These are phyloP conservation scores for Drosophila pectinifera DNA, from an alignment of 1,140 invertebrate genomes.

Conservation along the genomic window DNA sequence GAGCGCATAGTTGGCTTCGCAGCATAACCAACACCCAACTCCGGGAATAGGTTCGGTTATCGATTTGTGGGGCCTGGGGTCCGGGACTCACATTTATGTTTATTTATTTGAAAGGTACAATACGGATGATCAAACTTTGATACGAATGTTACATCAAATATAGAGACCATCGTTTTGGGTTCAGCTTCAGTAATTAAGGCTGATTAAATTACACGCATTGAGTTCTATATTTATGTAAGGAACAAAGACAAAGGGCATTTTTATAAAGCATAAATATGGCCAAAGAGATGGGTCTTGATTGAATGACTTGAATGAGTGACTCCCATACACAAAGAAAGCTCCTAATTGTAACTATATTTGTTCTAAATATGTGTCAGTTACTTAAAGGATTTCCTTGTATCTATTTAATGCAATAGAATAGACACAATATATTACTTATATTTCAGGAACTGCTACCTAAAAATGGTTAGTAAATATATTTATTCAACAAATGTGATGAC, in stretches of 20 bases:
- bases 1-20: constrained; percentile 42
- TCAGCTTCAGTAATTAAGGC: not conserved
- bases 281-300: too few relatives aligned
- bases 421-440: too few relatives aligned
- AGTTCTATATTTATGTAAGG: not conserved
- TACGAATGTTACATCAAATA: constrained; percentile 25
- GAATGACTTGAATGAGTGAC: too few relatives aligned
- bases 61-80: constrained; percentile 14
- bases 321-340: too few relatives aligned
- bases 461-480: too few relatives aligned
- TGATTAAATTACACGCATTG: constrained; percentile 5
- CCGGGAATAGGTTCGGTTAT: constrained; percentile 33
- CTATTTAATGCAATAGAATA: too few relatives aligned
- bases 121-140: constrained; percentile 27
- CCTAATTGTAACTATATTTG: too few relatives aligned
- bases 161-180: not conserved
- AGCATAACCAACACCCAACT: constrained; percentile 23
- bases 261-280: too few relatives aligned
- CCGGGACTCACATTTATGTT: constrained; percentile 9
- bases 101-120: constrained; percentile 35
- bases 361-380: too few relatives aligned
- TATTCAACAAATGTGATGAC: too few relatives aligned
- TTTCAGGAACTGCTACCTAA: too few relatives aligned
- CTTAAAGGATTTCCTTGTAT: too few relatives aligned
- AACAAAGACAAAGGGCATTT: not conserved